Percentiles rank a stretch among this genome's conserved stretches.
phyloP scores from a whole-genome alignment of 2,888 invertebrate genomes.

The Orchesella flavescens region DNA sequence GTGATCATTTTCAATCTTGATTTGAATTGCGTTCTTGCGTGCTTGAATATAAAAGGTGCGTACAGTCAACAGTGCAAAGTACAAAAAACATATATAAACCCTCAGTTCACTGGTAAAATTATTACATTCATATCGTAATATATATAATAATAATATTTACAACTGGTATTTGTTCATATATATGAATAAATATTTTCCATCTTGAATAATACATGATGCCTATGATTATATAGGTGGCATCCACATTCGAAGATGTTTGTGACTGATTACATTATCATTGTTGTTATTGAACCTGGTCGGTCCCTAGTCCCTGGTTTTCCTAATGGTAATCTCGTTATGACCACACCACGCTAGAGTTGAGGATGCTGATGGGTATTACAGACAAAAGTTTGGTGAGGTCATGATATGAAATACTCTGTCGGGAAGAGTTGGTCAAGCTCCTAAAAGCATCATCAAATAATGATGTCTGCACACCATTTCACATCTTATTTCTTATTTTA shows the following conservation, averaged over 20 bases:
- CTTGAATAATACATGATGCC: no score
- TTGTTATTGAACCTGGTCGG: constrained; percentile 28
- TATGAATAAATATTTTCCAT: no score
- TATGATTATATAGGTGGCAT: no score
- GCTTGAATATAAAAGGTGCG: constrained; percentile 21
- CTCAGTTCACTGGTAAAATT: no score
- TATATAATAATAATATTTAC: no score
- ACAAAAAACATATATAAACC: not conserved
- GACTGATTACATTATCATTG: constrained; percentile 49
- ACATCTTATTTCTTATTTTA: no score
- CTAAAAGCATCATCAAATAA: no score
- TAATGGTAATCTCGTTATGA: constrained; percentile 3
- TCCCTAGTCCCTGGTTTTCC: not conserved
- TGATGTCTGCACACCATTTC: no score
- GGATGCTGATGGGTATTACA: no score
- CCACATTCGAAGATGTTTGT: constrained; percentile 25
- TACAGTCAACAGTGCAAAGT: not conserved
- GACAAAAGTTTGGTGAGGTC: constrained; percentile 10
- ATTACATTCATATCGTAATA: not conserved
- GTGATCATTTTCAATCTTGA: constrained; percentile 21
- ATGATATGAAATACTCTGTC: not conserved
- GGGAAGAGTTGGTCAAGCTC: no score
- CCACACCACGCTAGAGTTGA: not conserved
- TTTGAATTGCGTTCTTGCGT: constrained; percentile 16
- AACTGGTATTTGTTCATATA: no score